phyloP scores from a whole-genome alignment of 2,888 invertebrate species.

The Plebejus melissa region DNA sequence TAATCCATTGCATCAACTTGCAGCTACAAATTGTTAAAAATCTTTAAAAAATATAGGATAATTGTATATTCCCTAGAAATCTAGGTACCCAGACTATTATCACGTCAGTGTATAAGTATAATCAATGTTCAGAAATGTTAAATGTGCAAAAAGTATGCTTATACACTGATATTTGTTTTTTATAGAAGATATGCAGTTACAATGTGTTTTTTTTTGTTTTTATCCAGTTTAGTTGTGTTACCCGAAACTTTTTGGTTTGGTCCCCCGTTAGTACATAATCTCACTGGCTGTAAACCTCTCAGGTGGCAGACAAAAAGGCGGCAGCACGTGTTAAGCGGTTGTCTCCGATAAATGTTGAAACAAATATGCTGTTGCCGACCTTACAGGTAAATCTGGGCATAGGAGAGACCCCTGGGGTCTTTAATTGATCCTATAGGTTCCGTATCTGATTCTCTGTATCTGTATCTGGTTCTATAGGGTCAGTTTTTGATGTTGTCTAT shows the following conservation, averaged over 20 bases:
- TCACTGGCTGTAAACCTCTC: slow-evolving; percentile 26
- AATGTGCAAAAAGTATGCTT: neutral
- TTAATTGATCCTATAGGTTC: neutral
- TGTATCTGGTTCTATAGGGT: neutral
- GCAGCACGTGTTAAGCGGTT: slow-evolving; percentile 28
- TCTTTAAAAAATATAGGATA: neutral
- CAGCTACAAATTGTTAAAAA: too few relatives aligned
- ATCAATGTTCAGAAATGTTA: too few relatives aligned
- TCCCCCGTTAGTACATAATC: slow-evolving; percentile 23
- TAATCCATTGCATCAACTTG: neutral
- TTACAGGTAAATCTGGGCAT: slow-evolving; percentile 23
- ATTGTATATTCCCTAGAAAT: neutral
- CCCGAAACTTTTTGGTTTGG: slow-evolving; percentile 22
- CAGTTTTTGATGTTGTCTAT: neutral
- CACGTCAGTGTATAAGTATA: neutral
- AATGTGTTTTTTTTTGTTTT: neutral
- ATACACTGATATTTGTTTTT: neutral
- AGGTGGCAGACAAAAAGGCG: slow-evolving; percentile 28
- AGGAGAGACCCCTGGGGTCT: slow-evolving; percentile 9
- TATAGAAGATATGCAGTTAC: neutral
- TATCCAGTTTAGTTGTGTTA: neutral
- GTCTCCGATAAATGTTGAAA: slow-evolving; percentile 27
- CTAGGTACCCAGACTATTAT: neutral
- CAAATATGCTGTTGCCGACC: slow-evolving; percentile 27
- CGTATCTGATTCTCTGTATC: neutral